Conservation (phyloP, 2,888 invertebrate genomes). For the Adelognathus sp. region DNA sequence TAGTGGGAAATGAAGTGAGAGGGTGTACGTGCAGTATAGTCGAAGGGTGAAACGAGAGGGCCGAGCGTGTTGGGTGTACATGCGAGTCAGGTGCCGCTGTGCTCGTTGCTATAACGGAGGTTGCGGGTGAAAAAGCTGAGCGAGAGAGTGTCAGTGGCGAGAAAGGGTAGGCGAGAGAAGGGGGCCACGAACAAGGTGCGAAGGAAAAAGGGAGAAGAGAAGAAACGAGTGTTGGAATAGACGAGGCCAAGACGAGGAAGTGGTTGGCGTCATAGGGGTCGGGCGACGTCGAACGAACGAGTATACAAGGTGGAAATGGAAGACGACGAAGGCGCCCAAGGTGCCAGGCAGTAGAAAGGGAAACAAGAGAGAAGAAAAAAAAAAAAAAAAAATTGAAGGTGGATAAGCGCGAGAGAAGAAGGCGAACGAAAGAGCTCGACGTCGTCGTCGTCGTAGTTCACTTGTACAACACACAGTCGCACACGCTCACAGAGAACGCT, state of each 20-base stretch:
- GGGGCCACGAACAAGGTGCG: neutral
- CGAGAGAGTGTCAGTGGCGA: conserved; percentile 52
- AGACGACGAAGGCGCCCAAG: conserved; percentile 59
- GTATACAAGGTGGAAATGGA: conserved; percentile 48
- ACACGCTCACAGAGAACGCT: conserved; percentile 52
- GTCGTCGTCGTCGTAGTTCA: conserved; percentile 46
- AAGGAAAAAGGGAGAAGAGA: conserved; percentile 13
- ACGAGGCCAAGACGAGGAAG: conserved; percentile 1
- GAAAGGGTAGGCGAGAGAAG: conserved; percentile 44
- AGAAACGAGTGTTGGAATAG: conserved; percentile 43
- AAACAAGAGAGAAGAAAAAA: neutral
- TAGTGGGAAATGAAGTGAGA: conserved; percentile 71
- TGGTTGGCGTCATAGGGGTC: too few relatives aligned
- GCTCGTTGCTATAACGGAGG: conserved; percentile 30
- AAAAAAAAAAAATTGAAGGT: conserved; percentile 53
- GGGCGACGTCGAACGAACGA: conserved; percentile 48
- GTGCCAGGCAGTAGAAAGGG: conserved; percentile 57
- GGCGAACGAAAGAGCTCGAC: conserved; percentile 52
- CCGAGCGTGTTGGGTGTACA: conserved; percentile 29
- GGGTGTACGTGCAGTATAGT: too few relatives aligned
- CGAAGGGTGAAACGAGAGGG: conserved; percentile 33
- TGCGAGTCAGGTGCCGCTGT: conserved; percentile 40
- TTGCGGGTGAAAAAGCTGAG: conserved; percentile 41
- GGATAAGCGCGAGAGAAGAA: conserved; percentile 54
- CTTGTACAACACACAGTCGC: conserved; percentile 61